Conservation (phyloP, 2,113 vertebrate species). For the Bubo bubo region DNA sequence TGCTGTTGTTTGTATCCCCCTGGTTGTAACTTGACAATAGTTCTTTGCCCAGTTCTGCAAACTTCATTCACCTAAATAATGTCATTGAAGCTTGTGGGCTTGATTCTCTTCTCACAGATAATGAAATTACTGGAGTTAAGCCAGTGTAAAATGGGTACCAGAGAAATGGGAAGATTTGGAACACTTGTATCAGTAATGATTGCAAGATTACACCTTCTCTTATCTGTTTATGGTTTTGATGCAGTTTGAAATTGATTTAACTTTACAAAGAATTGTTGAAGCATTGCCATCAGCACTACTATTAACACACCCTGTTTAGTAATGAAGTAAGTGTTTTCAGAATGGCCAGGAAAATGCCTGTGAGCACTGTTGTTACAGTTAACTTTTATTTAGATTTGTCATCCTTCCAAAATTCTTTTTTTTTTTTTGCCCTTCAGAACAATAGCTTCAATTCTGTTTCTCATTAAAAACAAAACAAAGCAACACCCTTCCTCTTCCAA, state of each 20-base stretch:
- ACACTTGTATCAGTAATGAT: not conserved
- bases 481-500: constrained; percentile 65
- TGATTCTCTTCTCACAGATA: not conserved
- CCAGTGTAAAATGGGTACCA: not conserved
- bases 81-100: not conserved
- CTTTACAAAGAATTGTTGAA: not conserved
- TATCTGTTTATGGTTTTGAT: constrained; percentile 37
- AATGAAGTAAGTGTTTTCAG: constrained; percentile 53
- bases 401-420: constrained; percentile 17
- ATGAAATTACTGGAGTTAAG: constrained; percentile 36
- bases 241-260: constrained; percentile 22
- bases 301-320: constrained; percentile 54
- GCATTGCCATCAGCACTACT: not conserved
- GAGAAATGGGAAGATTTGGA: not conserved
- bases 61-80: not conserved
- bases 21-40: not conserved
- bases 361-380: constrained; percentile 54
- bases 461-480: constrained; percentile 57
- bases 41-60: not conserved
- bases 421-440: not conserved
- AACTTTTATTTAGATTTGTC: constrained; percentile 61
- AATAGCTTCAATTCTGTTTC: constrained; percentile 56
- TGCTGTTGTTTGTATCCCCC: not conserved
- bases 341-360: constrained; percentile 44
- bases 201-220: constrained; percentile 36